phyloP scores from a whole-genome alignment of 2,797 vertebrate genomes.

The Eurystomus glaucurus region DNA sequence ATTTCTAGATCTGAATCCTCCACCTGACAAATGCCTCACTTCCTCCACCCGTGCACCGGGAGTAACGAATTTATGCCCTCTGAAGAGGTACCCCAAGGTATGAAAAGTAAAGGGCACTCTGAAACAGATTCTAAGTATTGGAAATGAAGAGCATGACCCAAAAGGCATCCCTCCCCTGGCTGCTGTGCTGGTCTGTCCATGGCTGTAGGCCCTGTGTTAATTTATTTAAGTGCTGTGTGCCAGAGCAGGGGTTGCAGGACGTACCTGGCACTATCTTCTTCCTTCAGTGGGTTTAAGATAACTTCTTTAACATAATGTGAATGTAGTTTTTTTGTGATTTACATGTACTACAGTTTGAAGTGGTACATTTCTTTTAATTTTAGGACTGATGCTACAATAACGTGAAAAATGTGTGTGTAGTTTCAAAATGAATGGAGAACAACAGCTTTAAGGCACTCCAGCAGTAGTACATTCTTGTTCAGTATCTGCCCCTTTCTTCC shows the following conservation, averaged over 20 bases:
- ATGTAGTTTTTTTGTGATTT: conserved; percentile 58
- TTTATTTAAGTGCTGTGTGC: neutral
- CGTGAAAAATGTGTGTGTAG: conserved; percentile 31
- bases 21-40: neutral
- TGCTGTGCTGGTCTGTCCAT: neutral
- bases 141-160: neutral
- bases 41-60: neutral
- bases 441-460: neutral
- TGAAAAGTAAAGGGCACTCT: neutral
- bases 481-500: neutral
- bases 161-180: neutral
- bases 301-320: conserved; percentile 48
- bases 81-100: neutral
- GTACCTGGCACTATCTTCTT: neutral
- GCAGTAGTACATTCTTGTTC: neutral
- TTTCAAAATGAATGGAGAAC: conserved; percentile 30
- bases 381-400: conserved; percentile 49
- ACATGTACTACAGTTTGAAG: conserved; percentile 20
- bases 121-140: neutral
- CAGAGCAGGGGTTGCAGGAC: neutral
- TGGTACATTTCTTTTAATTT: conserved; percentile 40
- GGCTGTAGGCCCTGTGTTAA: neutral
- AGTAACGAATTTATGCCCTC: neutral
- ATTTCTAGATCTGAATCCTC: neutral
- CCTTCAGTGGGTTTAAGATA: conserved; percentile 47